Evolutionary conservation across 2,113 vertebrate species (phyloP), one percentile per base, ranked within the genome.

Genomic region (Corythornis madagascariensis): DNA sequence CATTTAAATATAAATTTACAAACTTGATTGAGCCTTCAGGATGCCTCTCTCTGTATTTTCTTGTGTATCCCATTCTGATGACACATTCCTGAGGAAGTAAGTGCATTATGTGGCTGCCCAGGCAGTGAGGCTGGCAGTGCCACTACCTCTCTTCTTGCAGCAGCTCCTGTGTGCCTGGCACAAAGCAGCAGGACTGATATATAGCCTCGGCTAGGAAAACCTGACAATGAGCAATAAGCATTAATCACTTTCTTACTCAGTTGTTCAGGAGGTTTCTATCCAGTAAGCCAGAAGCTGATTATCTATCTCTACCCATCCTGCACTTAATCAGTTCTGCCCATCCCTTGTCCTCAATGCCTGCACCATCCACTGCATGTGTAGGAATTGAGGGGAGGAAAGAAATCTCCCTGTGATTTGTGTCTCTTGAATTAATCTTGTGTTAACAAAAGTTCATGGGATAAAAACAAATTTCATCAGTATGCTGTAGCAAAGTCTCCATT

Each of bases 61-160:
- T 60, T 24, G 15, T 31, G 3, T 40, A 6, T 45, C 45, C 38
- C 6, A 43, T 35, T 53, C 52, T 75, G 57, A 14, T 5, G 56
- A 10, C 0, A 2, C 29, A 1, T 85, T 94, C 74, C 70, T 26
- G 18, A 31, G 63, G 65, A 70, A 28, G 4, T 4, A 7, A 45
- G 35, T 2, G 1, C 0, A 8, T 22, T 73, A 7, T 7, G 1
- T 5, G 43, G 4, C 66, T 22, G 29, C 72, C 16, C 19, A 33
- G 47, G 31, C 57, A 28, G 48, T 0, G 2, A n/a, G 25, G 38
- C 61, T 9, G 52, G 52, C 26, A 25, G 43, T 24, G 22, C 11
- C 65, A 40, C 65, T 13, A 26, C 16, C 60, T 19, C 0, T 21
- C 73, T 69, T 69, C 65, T 48, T 50, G 40, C 45, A 17, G 70